Evolutionary conservation across 2,797 vertebrate genomes (phyloP).

Genomic region (Hippocampus kuda): DNA sequence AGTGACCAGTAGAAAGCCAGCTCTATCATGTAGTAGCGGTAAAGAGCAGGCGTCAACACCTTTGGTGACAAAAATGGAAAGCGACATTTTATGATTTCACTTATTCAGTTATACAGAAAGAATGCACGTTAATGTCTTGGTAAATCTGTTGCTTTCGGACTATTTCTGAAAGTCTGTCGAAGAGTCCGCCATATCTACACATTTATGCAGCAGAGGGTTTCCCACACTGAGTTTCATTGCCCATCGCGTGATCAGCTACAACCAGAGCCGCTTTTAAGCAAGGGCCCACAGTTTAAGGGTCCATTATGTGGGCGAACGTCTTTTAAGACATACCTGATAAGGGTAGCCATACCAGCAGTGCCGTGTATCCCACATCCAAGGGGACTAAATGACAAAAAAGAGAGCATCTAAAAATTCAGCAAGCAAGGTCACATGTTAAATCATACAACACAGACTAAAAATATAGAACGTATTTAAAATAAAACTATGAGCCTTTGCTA

Average conservation of each 20-base stretch:
- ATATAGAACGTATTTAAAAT: background rate
- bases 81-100: no score
- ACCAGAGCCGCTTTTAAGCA: no score
- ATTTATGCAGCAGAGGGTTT: no score
- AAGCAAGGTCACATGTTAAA: background rate
- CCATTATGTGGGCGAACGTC: no score
- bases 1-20: conserved; percentile 96
- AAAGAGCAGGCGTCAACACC: conserved; percentile 81
- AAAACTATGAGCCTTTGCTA: background rate
- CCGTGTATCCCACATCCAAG: conserved; percentile 93
- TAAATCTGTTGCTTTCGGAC: no score
- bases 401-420: background rate
- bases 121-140: no score
- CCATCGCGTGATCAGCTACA: background rate
- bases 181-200: no score
- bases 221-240: background rate
- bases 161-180: no score
- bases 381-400: conserved; percentile 57
- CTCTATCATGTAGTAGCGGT: conserved; percentile 84
- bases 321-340: conserved; percentile 75
- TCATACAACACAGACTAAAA: background rate
- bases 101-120: no score
- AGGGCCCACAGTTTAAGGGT: background rate
- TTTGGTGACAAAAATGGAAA: conserved; percentile 39
- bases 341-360: conserved; percentile 95